Conservation (phyloP, 2,797 vertebrate genomes). For the Lepus townsendii region DNA sequence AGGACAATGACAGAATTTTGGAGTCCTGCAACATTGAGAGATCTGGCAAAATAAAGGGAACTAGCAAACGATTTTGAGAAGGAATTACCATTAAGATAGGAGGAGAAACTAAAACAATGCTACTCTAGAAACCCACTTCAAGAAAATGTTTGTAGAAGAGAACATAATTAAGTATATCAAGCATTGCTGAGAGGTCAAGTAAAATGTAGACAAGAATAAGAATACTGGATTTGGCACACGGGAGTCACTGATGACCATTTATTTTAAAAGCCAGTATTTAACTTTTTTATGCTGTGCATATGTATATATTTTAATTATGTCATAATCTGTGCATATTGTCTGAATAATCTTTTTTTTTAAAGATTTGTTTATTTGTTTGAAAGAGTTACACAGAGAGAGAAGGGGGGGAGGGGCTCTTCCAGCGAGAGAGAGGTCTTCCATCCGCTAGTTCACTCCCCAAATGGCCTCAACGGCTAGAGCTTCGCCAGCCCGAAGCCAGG, state of each 20-base stretch:
- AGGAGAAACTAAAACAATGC: neutral
- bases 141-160: constrained; percentile 4
- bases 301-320: constrained; percentile 23
- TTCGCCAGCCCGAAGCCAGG: no score
- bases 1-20: neutral
- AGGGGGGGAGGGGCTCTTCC: no score
- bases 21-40: neutral
- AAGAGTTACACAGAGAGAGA: no score
- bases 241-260: neutral
- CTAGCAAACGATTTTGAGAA: constrained; percentile 6
- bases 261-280: constrained; percentile 55
- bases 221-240: neutral
- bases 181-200: neutral
- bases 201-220: neutral
- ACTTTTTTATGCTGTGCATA: neutral
- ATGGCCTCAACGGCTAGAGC: no score
- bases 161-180: neutral
- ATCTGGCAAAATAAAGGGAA: neutral
- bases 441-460: no score
- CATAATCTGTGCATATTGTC: constrained; percentile 1
- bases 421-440: no score
- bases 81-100: neutral
- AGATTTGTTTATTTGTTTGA: no score
- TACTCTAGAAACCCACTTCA: neutral
- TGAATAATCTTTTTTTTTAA: no score